These are phyloP conservation scores for Actenoides hombroni DNA, from an alignment of 2,113 vertebrate genomes.

Conservation along the genomic window DNA sequence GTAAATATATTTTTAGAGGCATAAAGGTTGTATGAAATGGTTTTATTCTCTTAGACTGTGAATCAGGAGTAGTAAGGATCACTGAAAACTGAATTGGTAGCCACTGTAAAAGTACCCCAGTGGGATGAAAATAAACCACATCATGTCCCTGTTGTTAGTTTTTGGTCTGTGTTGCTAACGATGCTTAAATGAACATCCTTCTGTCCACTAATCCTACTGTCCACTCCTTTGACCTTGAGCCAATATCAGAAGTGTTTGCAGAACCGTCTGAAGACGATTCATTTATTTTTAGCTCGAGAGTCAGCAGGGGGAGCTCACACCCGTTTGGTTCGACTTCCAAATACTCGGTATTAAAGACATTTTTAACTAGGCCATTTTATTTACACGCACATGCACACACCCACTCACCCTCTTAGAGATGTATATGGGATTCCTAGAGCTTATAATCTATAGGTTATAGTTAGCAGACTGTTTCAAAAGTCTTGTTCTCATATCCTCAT, in stretches of 20 bases:
- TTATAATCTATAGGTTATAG: neutral
- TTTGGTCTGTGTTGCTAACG: neutral
- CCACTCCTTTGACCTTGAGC: conserved; percentile 61
- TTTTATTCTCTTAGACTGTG: neutral
- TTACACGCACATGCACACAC: neutral
- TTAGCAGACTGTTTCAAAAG: neutral
- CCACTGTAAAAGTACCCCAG: neutral
- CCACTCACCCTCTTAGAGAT: neutral
- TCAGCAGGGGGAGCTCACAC: conserved; percentile 59
- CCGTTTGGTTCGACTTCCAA: neutral
- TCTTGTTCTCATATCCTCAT: neutral
- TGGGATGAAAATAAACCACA: neutral
- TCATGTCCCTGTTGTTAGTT: neutral
- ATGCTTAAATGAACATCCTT: neutral
- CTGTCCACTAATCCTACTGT: neutral
- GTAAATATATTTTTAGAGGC: neutral
- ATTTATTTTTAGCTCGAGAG: neutral
- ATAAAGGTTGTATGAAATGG: neutral
- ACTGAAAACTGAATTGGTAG: neutral
- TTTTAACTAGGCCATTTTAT: conserved; percentile 53
- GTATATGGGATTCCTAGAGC: neutral
- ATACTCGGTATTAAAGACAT: neutral
- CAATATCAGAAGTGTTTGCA: conserved; percentile 30
- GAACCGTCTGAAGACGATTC: neutral
- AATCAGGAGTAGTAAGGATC: neutral